These are phyloP conservation scores for Chelonia mydas DNA, from an alignment of 2,797 vertebrate species.

Conservation along the genomic window DNA sequence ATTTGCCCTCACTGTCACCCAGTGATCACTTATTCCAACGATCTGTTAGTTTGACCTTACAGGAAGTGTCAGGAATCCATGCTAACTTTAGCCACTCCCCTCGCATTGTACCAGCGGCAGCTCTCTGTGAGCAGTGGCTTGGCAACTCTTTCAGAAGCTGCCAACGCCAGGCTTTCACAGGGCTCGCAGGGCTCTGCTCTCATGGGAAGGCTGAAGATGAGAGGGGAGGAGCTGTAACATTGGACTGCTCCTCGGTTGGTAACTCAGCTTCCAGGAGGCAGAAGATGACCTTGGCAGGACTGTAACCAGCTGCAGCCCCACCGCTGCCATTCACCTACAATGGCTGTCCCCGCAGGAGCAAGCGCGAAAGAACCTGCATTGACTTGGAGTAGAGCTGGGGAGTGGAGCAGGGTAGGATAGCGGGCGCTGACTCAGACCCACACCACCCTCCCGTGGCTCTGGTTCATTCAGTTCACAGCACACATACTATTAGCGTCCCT, in stretches of 20 bases:
- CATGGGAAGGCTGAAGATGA: not conserved
- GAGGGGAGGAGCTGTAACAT: not conserved
- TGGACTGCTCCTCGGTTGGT: not conserved
- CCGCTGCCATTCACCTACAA: not conserved
- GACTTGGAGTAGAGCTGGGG: fast-evolving
- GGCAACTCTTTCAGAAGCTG: not conserved
- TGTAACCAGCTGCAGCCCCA: not conserved
- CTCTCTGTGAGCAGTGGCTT: not conserved
- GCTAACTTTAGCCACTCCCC: fast-evolving
- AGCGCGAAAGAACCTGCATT: not conserved
- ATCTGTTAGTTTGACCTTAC: not conserved
- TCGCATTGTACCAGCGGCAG: fast-evolving
- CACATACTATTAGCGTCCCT: not conserved
- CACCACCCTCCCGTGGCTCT: not conserved
- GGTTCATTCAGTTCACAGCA: fast-evolving
- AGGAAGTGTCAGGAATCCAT: not conserved
- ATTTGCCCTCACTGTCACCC: fast-evolving
- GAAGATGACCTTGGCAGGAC: not conserved
- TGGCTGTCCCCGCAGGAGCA: not conserved
- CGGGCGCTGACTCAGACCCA: not conserved
- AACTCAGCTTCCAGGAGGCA: not conserved
- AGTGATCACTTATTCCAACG: not conserved
- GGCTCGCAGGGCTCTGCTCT: not conserved
- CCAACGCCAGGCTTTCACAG: not conserved
- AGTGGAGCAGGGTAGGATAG: not conserved